phyloP scores from a whole-genome alignment of 2,797 vertebrate genomes.

The Myotis daubentonii region DNA sequence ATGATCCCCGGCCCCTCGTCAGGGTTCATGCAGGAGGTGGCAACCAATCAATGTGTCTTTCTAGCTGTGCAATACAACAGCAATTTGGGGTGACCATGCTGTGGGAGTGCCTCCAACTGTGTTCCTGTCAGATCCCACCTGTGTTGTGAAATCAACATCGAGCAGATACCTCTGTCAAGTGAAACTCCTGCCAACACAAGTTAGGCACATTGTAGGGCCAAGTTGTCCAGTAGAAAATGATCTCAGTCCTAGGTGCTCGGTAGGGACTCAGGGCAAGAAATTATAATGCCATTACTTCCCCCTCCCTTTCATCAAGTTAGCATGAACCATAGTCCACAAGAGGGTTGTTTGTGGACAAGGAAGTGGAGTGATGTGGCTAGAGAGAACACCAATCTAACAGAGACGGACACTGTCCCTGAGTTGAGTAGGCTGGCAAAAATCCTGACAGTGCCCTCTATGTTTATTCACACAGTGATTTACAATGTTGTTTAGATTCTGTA shows the following conservation, averaged over 20 bases:
- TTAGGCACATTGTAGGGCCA: background rate
- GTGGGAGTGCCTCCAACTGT: background rate
- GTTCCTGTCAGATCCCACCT: background rate
- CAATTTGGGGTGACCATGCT: background rate
- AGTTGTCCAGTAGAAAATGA: background rate
- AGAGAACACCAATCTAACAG: background rate
- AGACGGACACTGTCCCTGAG: background rate
- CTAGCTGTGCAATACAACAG: background rate
- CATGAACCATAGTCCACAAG: background rate
- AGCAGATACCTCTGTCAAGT: conserved; percentile 13
- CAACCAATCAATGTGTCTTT: background rate
- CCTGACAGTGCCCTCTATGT: background rate
- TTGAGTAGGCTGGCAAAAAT: background rate
- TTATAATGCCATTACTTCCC: background rate
- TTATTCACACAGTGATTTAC: background rate
- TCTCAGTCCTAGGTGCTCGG: background rate
- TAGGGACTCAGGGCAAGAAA: background rate
- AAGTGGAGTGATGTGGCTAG: background rate
- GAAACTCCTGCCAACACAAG: background rate
- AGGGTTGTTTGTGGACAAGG: background rate
- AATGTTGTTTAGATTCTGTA: background rate
- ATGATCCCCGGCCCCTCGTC: too few species aligned
- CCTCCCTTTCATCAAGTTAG: background rate
- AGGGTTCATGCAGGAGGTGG: background rate
- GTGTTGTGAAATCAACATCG: background rate